A percentile compares a stretch with the other conserved stretches of the same genome.
Evolutionary conservation across 2,797 vertebrate genomes (phyloP).

Genomic region (Pitangus sulphuratus): DNA sequence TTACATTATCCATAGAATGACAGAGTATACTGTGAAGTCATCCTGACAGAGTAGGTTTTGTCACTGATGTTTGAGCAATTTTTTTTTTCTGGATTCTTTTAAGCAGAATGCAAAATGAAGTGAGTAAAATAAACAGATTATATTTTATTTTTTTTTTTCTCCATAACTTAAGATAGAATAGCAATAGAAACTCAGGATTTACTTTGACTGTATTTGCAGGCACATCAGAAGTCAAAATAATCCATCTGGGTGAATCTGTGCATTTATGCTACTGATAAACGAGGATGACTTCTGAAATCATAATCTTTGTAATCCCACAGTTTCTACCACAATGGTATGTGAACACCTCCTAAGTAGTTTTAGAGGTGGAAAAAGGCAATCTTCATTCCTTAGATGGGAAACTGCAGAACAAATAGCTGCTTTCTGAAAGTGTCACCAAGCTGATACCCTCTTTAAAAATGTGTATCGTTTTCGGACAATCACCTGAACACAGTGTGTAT

Average conservation of each 20-base stretch:
- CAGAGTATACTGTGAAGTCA: background rate
- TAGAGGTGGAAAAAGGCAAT: background rate
- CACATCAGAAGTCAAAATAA: background rate
- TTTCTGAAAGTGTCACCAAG: background rate
- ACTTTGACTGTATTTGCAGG: background rate
- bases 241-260: background rate
- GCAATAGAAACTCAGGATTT: background rate
- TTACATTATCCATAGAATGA: background rate
- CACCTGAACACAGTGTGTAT: background rate
- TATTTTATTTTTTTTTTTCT: background rate
- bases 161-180: background rate
- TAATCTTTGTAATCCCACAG: background rate
- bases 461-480: background rate
- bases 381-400: background rate
- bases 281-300: background rate
- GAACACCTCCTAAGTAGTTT: background rate
- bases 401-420: background rate
- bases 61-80: fast-evolving
- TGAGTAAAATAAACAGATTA: background rate
- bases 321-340: background rate
- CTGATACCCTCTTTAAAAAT: background rate
- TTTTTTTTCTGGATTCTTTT: background rate
- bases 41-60: background rate
- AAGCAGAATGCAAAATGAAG: background rate
- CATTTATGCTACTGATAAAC: background rate